These are phyloP conservation scores for Epinotia bilunana DNA, from an alignment of 2,888 invertebrate genomes.

Conservation along the genomic window DNA sequence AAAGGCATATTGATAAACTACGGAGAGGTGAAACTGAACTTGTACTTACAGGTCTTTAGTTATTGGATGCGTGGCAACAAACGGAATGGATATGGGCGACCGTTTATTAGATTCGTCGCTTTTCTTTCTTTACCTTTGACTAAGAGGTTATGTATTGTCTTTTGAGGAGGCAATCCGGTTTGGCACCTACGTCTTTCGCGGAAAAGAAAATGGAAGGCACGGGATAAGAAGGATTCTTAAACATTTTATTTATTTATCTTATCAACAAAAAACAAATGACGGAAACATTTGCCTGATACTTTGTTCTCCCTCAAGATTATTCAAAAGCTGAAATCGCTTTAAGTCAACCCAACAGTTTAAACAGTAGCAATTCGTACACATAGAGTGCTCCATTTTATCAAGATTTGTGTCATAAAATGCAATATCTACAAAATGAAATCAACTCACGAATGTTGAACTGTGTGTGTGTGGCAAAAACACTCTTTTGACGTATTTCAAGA, in stretches of 20 bases:
- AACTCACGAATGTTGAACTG: slow-evolving; percentile 58
- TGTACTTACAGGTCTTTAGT: slow-evolving; percentile 63
- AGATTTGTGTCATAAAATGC: slow-evolving; percentile 52
- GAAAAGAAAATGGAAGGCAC: slow-evolving; percentile 57
- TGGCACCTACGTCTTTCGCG: slow-evolving; percentile 63
- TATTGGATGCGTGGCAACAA: slow-evolving; percentile 72
- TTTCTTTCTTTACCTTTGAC: slow-evolving; percentile 81
- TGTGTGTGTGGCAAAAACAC: slow-evolving; percentile 67
- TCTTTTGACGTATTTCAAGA: slow-evolving; percentile 67
- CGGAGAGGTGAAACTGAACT: slow-evolving; percentile 59
- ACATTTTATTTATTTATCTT: slow-evolving; percentile 12
- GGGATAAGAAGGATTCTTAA: slow-evolving; percentile 60
- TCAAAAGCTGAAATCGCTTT: background rate
- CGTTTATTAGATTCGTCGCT: slow-evolving; percentile 82
- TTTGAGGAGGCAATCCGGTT: slow-evolving; percentile 70
- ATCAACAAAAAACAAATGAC: background rate
- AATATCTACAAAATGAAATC: slow-evolving; percentile 59
- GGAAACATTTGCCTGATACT: background rate
- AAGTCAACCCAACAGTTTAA: background rate
- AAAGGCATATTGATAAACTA: slow-evolving; percentile 65
- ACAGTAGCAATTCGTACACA: slow-evolving; percentile 18
- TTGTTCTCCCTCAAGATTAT: background rate
- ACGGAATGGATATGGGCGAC: slow-evolving; percentile 76
- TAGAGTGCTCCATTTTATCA: slow-evolving; percentile 23
- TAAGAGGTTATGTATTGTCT: slow-evolving; percentile 75